Percentiles rank a stretch among this genome's conserved stretches.
These are phyloP conservation scores for Thryonomys swinderianus DNA, from an alignment of 2,113 vertebrate species.

Conservation along the genomic window DNA sequence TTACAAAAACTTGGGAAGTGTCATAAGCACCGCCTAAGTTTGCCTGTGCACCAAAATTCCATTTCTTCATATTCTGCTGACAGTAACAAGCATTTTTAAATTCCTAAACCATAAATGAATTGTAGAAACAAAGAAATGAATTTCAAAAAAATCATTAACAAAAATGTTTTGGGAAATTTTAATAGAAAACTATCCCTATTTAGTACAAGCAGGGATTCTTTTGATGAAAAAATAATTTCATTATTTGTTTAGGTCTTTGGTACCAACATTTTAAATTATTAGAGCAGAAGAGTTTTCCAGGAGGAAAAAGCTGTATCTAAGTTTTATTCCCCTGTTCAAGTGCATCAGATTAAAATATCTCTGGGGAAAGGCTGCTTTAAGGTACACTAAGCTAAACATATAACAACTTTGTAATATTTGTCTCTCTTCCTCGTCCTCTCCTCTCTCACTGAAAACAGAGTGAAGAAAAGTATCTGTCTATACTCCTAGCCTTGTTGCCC, in stretches of 20 bases:
- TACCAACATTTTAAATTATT: background rate
- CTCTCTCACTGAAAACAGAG: background rate
- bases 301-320: background rate
- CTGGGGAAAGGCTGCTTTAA: background rate
- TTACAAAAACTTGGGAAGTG: slow-evolving; percentile 59
- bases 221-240: slow-evolving; percentile 23
- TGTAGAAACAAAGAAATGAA: slow-evolving; percentile 59
- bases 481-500: background rate
- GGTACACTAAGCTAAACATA: background rate
- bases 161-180: slow-evolving; percentile 73
- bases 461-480: background rate
- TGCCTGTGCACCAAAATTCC: slow-evolving; percentile 64
- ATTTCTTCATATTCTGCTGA: slow-evolving; percentile 68
- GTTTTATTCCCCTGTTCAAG: background rate
- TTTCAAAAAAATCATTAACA: slow-evolving; percentile 51
- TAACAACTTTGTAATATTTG: background rate
- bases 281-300: background rate
- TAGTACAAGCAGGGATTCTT: background rate
- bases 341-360: background rate
- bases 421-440: background rate
- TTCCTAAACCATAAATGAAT: slow-evolving; percentile 71
- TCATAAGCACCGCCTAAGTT: slow-evolving; percentile 21
- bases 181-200: slow-evolving; percentile 46
- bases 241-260: slow-evolving; percentile 30
- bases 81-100: slow-evolving; percentile 68